These are phyloP conservation scores for Theristicus caerulescens DNA, from an alignment of 2,113 vertebrate species.

Conservation along the genomic window DNA sequence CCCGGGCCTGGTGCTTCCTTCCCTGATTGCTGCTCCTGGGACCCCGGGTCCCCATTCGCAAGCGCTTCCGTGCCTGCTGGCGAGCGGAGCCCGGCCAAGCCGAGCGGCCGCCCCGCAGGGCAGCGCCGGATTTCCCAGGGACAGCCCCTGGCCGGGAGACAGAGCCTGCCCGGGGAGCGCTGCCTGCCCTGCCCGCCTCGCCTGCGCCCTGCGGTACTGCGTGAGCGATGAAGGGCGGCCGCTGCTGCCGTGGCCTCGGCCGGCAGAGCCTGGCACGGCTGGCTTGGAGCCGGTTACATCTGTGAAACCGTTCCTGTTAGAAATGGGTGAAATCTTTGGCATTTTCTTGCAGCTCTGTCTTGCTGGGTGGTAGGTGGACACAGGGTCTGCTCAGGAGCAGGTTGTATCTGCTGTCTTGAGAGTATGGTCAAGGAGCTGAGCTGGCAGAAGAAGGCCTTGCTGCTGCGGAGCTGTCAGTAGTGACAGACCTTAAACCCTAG, in stretches of 20 bases:
- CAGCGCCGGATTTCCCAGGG: not conserved
- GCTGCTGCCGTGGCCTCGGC: fast-evolving
- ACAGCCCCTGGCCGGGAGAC: not conserved
- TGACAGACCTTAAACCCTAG: not conserved
- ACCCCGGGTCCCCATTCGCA: not conserved
- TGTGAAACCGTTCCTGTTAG: not conserved
- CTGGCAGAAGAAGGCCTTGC: not conserved
- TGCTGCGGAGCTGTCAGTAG: not conserved
- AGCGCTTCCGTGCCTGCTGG: not conserved
- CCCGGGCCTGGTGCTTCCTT: not conserved
- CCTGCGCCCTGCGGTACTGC: fast-evolving
- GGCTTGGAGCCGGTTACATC: not conserved
- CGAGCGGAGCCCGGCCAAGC: fast-evolving
- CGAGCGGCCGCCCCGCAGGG: fast-evolving
- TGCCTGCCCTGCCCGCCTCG: not conserved
- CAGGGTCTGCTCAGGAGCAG: not conserved
- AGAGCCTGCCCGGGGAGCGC: not conserved
- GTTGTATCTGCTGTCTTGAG: not conserved
- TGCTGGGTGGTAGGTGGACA: not conserved
- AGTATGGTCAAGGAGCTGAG: not conserved
- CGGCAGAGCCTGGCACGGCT: fast-evolving
- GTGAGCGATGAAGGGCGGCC: not conserved
- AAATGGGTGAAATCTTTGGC: not conserved
- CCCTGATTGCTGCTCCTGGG: not conserved
- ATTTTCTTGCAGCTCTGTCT: not conserved